Evolutionary conservation across 2,888 invertebrate species (phyloP), one percentile per base, ranked within the genome.

Genomic region (Octodonta nipae): DNA sequence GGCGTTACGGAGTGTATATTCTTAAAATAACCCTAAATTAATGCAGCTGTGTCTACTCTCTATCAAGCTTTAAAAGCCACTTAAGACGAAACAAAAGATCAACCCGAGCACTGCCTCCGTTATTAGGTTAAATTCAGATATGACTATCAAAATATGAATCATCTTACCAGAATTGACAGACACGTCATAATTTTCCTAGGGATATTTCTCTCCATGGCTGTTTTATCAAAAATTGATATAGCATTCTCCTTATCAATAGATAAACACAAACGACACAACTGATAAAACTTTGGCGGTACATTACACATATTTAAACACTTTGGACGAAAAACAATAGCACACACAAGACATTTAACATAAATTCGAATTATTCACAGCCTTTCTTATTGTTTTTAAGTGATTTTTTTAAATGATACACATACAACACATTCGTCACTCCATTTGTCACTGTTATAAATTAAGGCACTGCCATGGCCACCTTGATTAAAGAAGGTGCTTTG

Each of bases 221-320:
- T 75, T 69, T 75, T 75, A 65, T 77, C 76, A 66, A 78, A 79
- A 67, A 78, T 75, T 69, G 75, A 74, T 67, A 76, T 70, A 71
- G 68, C 69, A 68, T 68, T 68, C 65, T 74, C 73, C 43, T 55
- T 55, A 52, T 59, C 59, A 49, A 52, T 53, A 68, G 83, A 82
- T 76, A 86, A 79, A 77, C 85, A 86, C 75, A 86, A 79, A 71
- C 85, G 83, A 80, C 85, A 85, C 72, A 86, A 78, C 76, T 82
- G 82, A 74, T 82, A 82, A 73, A 83, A 85, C 76, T 84, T 85
- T 73, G 78, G 77, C 75, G 84, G 84, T 76, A 85, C 79, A 58
- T 54, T 56, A 78, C 79, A 82, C 84, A 84, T 84, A 76, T 78
- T 81, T 78, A 52, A 51, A 50, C 51, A 49, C 46, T 49, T 47